Base-by-base conservation (phyloP, 2,113 vertebrate genomes). In the Rhinichthys klamathensis region DNA sequence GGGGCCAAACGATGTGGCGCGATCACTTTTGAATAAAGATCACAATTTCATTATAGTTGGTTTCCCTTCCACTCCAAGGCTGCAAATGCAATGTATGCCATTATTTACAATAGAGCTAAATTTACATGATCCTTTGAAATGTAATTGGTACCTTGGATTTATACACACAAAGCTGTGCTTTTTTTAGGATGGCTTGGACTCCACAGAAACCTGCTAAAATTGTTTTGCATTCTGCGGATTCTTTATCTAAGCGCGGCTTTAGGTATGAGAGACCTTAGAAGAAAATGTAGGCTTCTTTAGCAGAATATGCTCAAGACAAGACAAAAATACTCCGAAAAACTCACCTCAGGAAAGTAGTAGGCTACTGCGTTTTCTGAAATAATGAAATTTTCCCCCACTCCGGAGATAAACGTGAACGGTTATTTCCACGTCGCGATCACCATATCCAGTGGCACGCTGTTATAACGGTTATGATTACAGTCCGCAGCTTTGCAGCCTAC, bases 401-500 rank as follows among this genome's bases (percentile, higher is more conserved):
- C 32, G 21, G 23, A 18, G 38, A 44, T 44, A 23, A 73, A n/a
- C 21, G 70, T 23, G 21, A 73, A 44, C 70, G n/a, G 21, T 13
- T 73, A 73, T 23, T 44, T 72, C 38, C 10, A n/a, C 38, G 35
- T 72, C 10, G 38, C 3, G 69, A 41, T 72, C 38, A 44, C 69
- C 5, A 7, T 65, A 21, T 54, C 78, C 7, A 63, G 41, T 82
- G 41, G 78, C 88, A 82, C 65, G 16, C 84, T 38, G 32, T 38
- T 27, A 13, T 70, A 46, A 54, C 88, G 58, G 67, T 30, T 21
- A 32, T 11, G 85, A 79, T 78, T 27, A 87, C 88, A 89, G 76
- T 86, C 84, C 82, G 83, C 80, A 70, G 76, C 82, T 88, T 88
- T 92, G 89, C 84, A 89, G 87, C 77, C 89, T 90, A 93, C 84